Evolutionary conservation across 92 coral and sea anemone species (phyloP).

Genomic region (Parazoanthus swiftii): DNA sequence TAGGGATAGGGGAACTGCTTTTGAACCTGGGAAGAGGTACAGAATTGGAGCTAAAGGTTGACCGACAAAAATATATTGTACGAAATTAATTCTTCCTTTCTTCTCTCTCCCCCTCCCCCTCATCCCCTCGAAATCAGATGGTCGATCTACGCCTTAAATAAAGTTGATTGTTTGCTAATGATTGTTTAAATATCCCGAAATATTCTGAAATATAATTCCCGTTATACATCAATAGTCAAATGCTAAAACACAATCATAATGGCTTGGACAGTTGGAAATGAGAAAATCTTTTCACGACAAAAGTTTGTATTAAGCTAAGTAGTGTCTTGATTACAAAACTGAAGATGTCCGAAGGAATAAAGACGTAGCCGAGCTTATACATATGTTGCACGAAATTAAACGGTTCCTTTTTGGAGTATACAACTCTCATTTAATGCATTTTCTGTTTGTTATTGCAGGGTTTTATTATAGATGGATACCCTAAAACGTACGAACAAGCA

Average conservation of each 20-base stretch:
- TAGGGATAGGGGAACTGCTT: too few species aligned
- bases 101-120: too few species aligned
- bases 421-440: too few species aligned
- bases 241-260: background rate
- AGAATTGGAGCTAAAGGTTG: too few species aligned
- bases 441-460: slow-evolving; percentile 64
- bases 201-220: background rate
- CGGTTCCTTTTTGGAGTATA: background rate
- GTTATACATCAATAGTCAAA: background rate
- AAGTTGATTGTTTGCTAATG: too few species aligned
- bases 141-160: too few species aligned
- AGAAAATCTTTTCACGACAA: background rate
- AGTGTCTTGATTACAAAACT: background rate
- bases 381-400: background rate
- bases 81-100: too few species aligned
- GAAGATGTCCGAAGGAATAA: background rate
- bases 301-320: too few species aligned
- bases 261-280: background rate
- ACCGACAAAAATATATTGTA: too few species aligned
- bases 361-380: too few species aligned
- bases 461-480: slow-evolving; percentile 93
- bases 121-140: too few species aligned
- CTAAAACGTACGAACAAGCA: slow-evolving; percentile 95
- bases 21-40: too few species aligned
- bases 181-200: background rate